Conservation (phyloP, 2,113 vertebrate species). For the Nothoprocta pentlandii region DNA sequence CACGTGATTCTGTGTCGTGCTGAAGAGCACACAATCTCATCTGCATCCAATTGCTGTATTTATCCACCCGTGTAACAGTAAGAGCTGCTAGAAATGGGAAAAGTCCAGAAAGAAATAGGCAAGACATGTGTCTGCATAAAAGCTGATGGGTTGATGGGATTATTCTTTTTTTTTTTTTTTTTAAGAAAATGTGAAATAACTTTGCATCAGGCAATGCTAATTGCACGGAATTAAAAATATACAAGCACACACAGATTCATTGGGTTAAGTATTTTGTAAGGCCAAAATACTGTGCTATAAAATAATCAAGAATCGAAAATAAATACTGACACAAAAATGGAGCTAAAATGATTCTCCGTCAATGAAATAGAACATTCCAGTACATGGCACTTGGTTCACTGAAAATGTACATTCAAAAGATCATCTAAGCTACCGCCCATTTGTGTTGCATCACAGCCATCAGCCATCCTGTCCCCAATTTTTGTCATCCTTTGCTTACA, state of each 20-base stretch:
- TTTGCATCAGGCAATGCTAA: not conserved
- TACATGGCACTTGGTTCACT: too few relatives aligned
- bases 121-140: not conserved
- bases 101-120: not conserved
- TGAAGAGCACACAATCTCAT: accelerated
- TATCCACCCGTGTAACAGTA: not conserved
- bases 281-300: not conserved
- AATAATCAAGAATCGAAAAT: not conserved
- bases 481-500: slow-evolving; percentile 8
- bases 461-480: not conserved
- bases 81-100: not conserved
- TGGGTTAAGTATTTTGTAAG: not conserved
- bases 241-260: accelerated
- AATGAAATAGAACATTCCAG: not conserved
- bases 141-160: too few relatives aligned
- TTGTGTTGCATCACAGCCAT: not conserved
- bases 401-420: too few relatives aligned
- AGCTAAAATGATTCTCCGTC: not conserved
- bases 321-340: not conserved
- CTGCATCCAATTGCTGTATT: not conserved
- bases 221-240: not conserved
- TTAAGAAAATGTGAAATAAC: not conserved
- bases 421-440: not conserved
- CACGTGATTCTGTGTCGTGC: not conserved
- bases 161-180: not conserved